Percentiles rank a stretch among this genome's conserved stretches.
phyloP scores from a whole-genome alignment of 2,113 vertebrate species.

The Heterotis niloticus region DNA sequence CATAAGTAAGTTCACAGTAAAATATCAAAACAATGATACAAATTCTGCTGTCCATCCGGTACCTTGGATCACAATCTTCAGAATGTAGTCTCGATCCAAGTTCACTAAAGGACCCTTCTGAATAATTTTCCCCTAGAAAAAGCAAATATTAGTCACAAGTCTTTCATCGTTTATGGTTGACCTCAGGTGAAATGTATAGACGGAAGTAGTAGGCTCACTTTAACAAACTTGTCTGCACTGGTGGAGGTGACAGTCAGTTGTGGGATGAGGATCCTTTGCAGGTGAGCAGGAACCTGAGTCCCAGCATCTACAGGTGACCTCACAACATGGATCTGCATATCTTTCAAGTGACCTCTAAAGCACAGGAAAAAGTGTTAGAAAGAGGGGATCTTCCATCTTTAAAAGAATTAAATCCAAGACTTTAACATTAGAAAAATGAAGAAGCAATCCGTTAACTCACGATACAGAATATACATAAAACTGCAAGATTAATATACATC shows the following conservation, averaged over 20 bases:
- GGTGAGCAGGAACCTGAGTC: conserved; percentile 41
- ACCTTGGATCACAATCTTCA: conserved; percentile 64
- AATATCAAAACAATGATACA: background rate
- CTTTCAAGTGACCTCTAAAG: conserved; percentile 28
- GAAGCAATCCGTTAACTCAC: no score
- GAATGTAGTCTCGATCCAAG: conserved; percentile 35
- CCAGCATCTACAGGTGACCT: conserved; percentile 35
- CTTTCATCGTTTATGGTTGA: no score
- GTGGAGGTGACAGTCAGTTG: conserved; percentile 42
- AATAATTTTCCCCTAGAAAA: conserved; percentile 55
- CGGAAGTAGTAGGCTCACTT: conserved; percentile 47
- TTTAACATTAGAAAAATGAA: no score
- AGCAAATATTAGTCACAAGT: background rate
- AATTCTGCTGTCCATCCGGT: background rate
- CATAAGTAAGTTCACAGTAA: background rate
- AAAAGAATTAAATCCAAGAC: no score
- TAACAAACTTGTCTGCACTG: conserved; percentile 43
- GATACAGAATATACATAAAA: no score
- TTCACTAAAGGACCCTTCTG: conserved; percentile 57
- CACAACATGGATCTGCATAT: conserved; percentile 52
- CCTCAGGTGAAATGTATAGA: background rate
- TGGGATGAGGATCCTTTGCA: conserved; percentile 45
- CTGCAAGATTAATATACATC: no score
- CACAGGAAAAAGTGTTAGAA: background rate
- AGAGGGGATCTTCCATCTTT: background rate